A percentile compares a stretch with the other conserved stretches of the same genome.
phyloP scores from a whole-genome alignment of 2,797 vertebrate genomes.

The Fistularia tabacaria region DNA sequence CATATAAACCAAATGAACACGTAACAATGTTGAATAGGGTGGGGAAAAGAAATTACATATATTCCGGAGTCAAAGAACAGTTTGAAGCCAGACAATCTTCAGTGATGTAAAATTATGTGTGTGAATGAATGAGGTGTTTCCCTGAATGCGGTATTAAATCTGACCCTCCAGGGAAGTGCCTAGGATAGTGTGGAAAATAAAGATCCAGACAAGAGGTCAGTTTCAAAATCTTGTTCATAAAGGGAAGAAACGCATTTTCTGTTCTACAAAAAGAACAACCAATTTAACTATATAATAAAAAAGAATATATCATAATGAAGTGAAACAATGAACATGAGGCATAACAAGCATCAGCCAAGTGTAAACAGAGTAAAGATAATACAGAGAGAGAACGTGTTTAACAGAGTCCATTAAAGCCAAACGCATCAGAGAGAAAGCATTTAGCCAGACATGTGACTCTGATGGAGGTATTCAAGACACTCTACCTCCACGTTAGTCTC shows the following conservation, averaged over 20 bases:
- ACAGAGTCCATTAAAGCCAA: conserved; percentile 76
- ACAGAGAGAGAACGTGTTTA: conserved; percentile 72
- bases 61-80: conserved; percentile 55
- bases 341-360: conserved; percentile 36
- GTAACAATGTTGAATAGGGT: conserved; percentile 34
- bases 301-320: conserved; percentile 15
- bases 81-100: conserved; percentile 49
- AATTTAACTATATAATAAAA: conserved; percentile 2
- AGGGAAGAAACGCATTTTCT: conserved; percentile 3
- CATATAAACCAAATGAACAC: conserved; percentile 57
- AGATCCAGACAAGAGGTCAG: conserved; percentile 23
- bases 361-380: conserved; percentile 75
- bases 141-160: conserved; percentile 56
- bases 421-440: conserved; percentile 65
- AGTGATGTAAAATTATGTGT: conserved; percentile 47
- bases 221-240: conserved; percentile 21
- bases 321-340: conserved; percentile 2
- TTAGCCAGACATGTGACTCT: conserved; percentile 57
- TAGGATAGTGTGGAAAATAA: conserved; percentile 45
- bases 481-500: conserved; percentile 66
- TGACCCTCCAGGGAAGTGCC: conserved; percentile 41
- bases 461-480: conserved; percentile 67
- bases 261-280: conserved; percentile 20
- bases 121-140: conserved; percentile 68
- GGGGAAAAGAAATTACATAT: conserved; percentile 49